Evolutionary conservation across 2,888 invertebrate genomes (phyloP), one percentile per base, ranked within the genome.

Genomic region (Opisthograptis luteolata): DNA sequence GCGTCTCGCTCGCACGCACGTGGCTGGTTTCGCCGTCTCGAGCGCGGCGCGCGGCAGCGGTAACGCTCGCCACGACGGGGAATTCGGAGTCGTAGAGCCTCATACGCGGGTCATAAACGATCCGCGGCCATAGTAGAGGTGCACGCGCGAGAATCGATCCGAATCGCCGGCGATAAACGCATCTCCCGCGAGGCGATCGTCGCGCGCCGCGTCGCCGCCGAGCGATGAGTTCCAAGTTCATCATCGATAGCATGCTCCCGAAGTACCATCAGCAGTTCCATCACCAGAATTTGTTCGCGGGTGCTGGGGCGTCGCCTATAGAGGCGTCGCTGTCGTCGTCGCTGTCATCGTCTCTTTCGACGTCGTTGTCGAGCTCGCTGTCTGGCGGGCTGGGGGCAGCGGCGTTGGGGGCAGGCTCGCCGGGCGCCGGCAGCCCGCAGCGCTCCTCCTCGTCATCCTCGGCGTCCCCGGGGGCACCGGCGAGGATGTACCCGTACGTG

Each of bases 201-300:
- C 90, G 89, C 90, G 90, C 85, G 86, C 85, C 86, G 88, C 88
- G 87, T 86, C 87, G 86, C 83, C 83, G 83, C 87, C 87, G 92
- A 92, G 95, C 94, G 94, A 97, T 97, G 97, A 96, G 95, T 94
- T 97, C 97, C 94, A 97, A 97, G 95, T 97, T 97, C 94, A 96
- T 96, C 94, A 96, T 97, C 93, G 97, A 97, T 96, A 97, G 96
- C 93, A 97, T 97, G 96, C 96, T 97, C 92, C 97, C 97, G 79
- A 97, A 97, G 94, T 97, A 97, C 93, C 96, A 92, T 84, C 93
- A 92, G 87, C 92, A 92, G 87, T 94, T 95, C 86, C 94, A 94
- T 81, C 94, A 90, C 64, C 91, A 90, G 85, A 91, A 90, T 79
- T 76, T 91, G 81, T 91, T 91, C 85, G 87, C 91, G 83, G 87